phyloP scores from a whole-genome alignment of 2,113 vertebrate species.

The Fukomys damarensis region DNA sequence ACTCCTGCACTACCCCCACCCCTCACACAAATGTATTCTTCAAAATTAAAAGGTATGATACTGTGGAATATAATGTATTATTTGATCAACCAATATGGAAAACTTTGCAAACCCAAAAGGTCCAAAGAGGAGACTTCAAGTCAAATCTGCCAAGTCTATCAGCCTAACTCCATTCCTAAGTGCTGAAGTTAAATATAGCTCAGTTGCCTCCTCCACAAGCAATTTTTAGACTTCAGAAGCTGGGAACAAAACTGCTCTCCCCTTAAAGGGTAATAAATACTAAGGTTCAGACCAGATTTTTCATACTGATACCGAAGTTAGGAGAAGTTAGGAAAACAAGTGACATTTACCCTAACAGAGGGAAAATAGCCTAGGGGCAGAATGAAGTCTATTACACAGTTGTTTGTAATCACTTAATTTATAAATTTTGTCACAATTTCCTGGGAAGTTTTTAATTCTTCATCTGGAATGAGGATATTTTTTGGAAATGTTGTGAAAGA shows the following conservation, averaged over 20 bases:
- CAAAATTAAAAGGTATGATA: not conserved
- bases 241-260: constrained; percentile 35
- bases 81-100: not conserved
- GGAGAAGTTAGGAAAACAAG: not conserved
- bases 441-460: constrained; percentile 21
- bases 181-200: constrained; percentile 52
- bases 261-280: constrained; percentile 40
- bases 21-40: not conserved
- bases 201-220: constrained; percentile 32
- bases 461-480: constrained; percentile 31
- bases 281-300: constrained; percentile 17
- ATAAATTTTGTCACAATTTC: not conserved
- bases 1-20: not conserved
- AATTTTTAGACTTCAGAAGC: constrained; percentile 21
- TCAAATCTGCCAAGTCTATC: constrained; percentile 3
- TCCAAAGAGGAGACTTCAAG: not conserved
- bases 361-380: not conserved
- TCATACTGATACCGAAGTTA: not conserved
- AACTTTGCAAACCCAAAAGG: not conserved
- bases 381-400: not conserved
- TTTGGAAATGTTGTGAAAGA: constrained; percentile 20
- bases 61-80: not conserved
- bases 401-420: not conserved
- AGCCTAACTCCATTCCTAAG: constrained; percentile 7
- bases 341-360: not conserved